Evolutionary conservation across 2,888 invertebrate genomes (phyloP).

Genomic region (Agrochola circellaris): DNA sequence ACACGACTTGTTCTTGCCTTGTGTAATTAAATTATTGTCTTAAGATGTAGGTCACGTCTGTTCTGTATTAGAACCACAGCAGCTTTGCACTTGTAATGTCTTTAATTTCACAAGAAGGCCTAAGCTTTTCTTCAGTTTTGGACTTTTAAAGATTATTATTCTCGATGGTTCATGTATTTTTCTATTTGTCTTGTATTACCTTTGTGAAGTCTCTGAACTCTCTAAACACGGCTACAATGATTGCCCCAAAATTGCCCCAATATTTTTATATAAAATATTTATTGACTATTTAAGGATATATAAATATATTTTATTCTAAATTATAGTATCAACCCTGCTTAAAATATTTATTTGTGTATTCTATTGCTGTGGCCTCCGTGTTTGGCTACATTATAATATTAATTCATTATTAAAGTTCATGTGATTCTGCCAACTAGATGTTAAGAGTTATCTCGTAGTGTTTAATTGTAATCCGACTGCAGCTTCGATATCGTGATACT

Average conservation of each 20-base stretch:
- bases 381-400: conserved; percentile 63
- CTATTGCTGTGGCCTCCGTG: conserved; percentile 70
- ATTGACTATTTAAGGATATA: conserved; percentile 61
- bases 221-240: conserved; percentile 47
- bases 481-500: conserved; percentile 73
- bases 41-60: conserved; percentile 63
- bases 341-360: conserved; percentile 63
- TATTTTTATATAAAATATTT: conserved; percentile 66
- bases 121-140: conserved; percentile 59
- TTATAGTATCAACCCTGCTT: conserved; percentile 57
- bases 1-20: conserved; percentile 79
- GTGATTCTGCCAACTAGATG: conserved; percentile 76
- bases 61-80: conserved; percentile 65
- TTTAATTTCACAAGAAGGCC: conserved; percentile 63
- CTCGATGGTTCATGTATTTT: conserved; percentile 61
- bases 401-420: conserved; percentile 66
- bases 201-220: conserved; percentile 46
- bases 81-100: conserved; percentile 53
- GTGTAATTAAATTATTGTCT: conserved; percentile 69
- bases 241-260: conserved; percentile 73
- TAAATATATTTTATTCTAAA: conserved; percentile 61
- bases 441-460: conserved; percentile 74
- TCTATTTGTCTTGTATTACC: conserved; percentile 59
- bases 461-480: conserved; percentile 76
- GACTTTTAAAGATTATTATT: conserved; percentile 52